phyloP scores from a whole-genome alignment of 2,113 vertebrate genomes.

The Passer montanus region DNA sequence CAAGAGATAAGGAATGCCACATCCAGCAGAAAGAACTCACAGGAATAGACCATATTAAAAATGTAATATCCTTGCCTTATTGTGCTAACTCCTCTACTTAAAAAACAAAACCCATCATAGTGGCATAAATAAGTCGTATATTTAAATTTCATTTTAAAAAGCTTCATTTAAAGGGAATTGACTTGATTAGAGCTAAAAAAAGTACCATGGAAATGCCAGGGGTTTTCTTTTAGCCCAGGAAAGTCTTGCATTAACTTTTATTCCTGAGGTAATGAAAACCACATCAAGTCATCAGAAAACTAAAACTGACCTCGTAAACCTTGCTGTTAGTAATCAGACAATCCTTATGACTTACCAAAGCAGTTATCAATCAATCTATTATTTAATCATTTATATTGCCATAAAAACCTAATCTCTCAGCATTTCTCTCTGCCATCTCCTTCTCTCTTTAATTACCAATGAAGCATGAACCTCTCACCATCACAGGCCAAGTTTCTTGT shows the following conservation, averaged over 20 bases:
- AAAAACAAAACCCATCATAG: background rate
- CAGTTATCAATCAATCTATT: background rate
- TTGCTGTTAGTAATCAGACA: background rate
- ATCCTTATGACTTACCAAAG: background rate
- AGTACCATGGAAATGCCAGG: background rate
- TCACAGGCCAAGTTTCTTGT: background rate
- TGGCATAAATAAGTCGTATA: background rate
- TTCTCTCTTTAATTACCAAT: background rate
- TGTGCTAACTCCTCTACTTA: background rate
- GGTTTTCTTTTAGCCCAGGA: background rate
- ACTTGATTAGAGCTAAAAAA: background rate
- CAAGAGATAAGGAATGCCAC: background rate
- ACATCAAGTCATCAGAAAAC: background rate
- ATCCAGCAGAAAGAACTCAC: background rate
- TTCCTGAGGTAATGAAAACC: background rate
- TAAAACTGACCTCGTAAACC: background rate
- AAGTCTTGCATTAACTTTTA: background rate
- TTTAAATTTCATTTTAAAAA: background rate
- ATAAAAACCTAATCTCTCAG: background rate
- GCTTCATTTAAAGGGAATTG: background rate
- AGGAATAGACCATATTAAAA: background rate
- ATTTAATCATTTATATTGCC: background rate
- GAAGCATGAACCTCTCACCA: fast-evolving
- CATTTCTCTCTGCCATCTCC: background rate
- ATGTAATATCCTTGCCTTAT: background rate